These are phyloP conservation scores for Cryptosula pallasiana DNA, from an alignment of 2,888 invertebrate genomes.

Conservation along the genomic window DNA sequence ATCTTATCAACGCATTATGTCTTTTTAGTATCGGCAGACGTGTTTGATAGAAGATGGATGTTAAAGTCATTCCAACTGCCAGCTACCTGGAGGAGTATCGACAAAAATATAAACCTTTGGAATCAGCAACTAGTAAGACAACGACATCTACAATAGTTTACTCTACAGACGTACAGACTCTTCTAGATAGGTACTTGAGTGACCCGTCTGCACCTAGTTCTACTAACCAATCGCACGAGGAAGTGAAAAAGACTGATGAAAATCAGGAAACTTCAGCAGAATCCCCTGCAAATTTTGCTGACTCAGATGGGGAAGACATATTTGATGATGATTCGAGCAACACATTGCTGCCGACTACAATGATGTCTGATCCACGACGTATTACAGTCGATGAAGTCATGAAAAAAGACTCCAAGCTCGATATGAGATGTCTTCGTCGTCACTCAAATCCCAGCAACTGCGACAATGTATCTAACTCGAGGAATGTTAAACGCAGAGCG, in stretches of 20 bases:
- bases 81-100: conserved; percentile 1
- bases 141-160: neutral
- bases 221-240: neutral
- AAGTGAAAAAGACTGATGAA: neutral
- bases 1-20: too few relatives aligned
- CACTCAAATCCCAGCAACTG: neutral
- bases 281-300: too few relatives aligned
- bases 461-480: neutral
- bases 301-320: conserved; percentile 7
- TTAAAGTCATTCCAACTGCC: neutral
- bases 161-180: neutral
- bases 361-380: neutral
- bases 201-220: neutral
- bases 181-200: neutral
- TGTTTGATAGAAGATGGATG: too few relatives aligned
- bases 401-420: neutral
- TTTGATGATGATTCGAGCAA: conserved; percentile 17
- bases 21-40: too few relatives aligned
- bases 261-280: neutral
- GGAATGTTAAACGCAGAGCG: neutral
- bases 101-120: neutral
- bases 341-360: neutral
- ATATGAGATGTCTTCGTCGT: neutral
- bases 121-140: neutral
- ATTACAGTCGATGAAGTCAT: conserved; percentile 12